Evolutionary conservation across 2,888 invertebrate species (phyloP), one percentile per base, ranked within the genome.

Genomic region (Dromius quadrimaculatus): DNA sequence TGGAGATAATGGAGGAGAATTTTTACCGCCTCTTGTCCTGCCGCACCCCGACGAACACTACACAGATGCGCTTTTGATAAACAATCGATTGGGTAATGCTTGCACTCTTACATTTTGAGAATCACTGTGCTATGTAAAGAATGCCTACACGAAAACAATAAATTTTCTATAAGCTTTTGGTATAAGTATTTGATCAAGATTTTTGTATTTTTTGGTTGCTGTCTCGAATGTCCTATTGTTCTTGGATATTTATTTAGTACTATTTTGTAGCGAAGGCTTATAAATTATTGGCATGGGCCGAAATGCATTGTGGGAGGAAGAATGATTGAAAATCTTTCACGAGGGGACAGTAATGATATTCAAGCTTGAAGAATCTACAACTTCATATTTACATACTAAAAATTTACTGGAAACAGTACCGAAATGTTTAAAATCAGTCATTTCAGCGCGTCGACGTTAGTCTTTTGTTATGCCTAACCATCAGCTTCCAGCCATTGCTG

Each of bases 121-220:
- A 22, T 23, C 47, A 11, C 47, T 19, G 45, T 3, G 5, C 13
- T 6, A 23, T n/a, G 47, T 23, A 50, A 50, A 50, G 13, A n/a
- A 50, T 23, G 11, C 3, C 8, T n/a, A n/a, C 23, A n/a, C 4
- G 1, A 1, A 22, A 23, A n/a, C 47, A 0, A 50, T 50, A 50
- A 50, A 50, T 23, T 11, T 50, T 13, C 15, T 3, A 22, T 11
- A 11, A 13, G 22, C n/a, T 50, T 28, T 50, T 50, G 23, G 47
- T 50, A 50, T 50, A 50, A 50, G 47, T 50, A 50, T 50, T 50
- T 22, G 47, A 50, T 50, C 47, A 50, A 50, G 47, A 50, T 50
- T 50, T 50, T 50, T 50, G 47, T n/a, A 50, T 11, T 50, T 50
- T 50, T 50, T 50, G 23, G 47, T 23, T 28, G 23, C 23, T 50